Evolutionary conservation across 2,888 invertebrate species (phyloP).

Genomic region (Tinea pellionella): DNA sequence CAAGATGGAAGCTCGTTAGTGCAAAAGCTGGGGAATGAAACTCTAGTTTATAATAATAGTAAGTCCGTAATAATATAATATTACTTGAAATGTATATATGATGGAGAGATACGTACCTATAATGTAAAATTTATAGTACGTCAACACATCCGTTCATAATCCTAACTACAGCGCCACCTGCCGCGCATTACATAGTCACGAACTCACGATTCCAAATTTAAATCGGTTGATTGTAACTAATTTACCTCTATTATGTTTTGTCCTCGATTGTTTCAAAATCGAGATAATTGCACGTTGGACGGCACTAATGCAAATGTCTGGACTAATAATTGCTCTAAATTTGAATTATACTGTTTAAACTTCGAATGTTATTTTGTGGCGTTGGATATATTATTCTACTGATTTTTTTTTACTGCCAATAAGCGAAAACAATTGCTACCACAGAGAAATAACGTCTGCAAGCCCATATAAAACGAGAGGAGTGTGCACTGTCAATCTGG

Average conservation of each 20-base stretch:
- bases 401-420: too few species aligned
- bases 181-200: conserved; percentile 25
- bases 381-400: too few species aligned
- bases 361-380: not conserved
- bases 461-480: too few species aligned
- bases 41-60: too few species aligned
- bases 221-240: conserved; percentile 13
- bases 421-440: too few species aligned
- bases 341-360: not conserved
- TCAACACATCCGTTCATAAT: not conserved
- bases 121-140: not conserved
- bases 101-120: too few species aligned
- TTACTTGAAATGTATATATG: too few species aligned
- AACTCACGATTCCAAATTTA: conserved; percentile 28
- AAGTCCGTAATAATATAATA: too few species aligned
- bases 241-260: conserved; percentile 12
- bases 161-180: conserved; percentile 25
- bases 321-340: conserved; percentile 11
- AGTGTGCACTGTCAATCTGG: too few species aligned
- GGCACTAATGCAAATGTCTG: conserved; percentile 14
- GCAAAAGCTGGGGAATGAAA: too few species aligned
- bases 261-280: conserved; percentile 8
- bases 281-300: conserved; percentile 12
- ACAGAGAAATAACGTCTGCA: too few species aligned
- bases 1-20: too few species aligned